phyloP scores from a whole-genome alignment of 2,797 vertebrate species.

The Cynopterus sphinx region DNA sequence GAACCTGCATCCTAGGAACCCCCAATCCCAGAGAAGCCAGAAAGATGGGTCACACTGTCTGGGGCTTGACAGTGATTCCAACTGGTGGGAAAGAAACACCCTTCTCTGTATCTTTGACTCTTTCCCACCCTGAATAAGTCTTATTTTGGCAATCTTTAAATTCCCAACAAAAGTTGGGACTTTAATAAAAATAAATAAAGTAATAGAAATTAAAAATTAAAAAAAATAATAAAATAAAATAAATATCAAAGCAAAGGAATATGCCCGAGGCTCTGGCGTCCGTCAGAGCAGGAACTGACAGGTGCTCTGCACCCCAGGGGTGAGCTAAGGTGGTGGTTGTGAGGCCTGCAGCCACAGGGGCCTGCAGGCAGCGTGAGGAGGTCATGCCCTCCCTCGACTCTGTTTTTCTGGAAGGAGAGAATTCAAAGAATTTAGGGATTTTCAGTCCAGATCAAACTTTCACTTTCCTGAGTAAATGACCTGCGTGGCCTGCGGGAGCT shows the following conservation, averaged over 20 bases:
- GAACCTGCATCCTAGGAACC: not conserved
- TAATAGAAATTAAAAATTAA: too few species aligned
- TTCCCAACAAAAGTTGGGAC: not conserved
- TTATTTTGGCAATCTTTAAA: not conserved
- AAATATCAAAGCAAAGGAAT: not conserved
- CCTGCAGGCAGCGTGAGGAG: not conserved
- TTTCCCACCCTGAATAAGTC: not conserved
- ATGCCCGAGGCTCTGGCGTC: not conserved
- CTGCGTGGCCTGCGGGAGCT: not conserved
- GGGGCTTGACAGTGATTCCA: not conserved
- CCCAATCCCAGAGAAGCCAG: not conserved
- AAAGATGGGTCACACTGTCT: not conserved
- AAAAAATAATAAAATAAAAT: too few species aligned
- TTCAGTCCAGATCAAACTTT: not conserved
- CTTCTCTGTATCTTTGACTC: not conserved
- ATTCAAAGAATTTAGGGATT: conserved; percentile 13
- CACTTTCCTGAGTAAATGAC: not conserved
- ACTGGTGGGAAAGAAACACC: not conserved
- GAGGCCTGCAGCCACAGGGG: not conserved
- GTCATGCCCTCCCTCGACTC: not conserved
- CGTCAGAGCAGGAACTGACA: not conserved
- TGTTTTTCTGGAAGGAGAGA: conserved; percentile 18
- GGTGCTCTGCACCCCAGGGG: not conserved
- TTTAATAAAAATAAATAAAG: too few species aligned
- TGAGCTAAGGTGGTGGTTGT: not conserved